Conservation (phyloP, 1,140 invertebrate genomes). For the Drosophila lacertosa region DNA sequence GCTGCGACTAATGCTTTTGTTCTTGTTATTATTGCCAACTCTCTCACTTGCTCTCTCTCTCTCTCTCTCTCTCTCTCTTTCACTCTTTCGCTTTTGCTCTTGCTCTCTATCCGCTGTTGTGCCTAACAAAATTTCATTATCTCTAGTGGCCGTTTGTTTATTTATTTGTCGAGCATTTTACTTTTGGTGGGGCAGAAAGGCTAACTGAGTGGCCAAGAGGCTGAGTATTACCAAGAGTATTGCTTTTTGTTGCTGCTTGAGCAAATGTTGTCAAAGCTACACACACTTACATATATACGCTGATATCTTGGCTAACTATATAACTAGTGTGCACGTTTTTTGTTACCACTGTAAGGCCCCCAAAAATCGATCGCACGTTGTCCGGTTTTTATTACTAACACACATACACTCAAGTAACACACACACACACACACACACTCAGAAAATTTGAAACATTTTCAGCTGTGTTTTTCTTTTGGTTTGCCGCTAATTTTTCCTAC, state of each 20-base stretch:
- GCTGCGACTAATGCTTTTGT: no score
- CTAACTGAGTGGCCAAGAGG: not conserved
- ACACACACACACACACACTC: constrained; percentile 12
- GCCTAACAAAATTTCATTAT: constrained; percentile 70
- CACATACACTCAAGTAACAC: constrained; percentile 16
- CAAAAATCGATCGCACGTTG: constrained; percentile 76
- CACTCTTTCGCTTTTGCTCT: constrained; percentile 13
- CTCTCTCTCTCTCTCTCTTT: not conserved
- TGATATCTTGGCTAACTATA: constrained; percentile 6
- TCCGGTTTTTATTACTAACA: constrained; percentile 50
- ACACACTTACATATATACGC: not conserved
- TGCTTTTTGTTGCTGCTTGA: constrained; percentile 6
- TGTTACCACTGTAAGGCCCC: constrained; percentile 36
- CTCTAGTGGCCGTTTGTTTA: constrained; percentile 73
- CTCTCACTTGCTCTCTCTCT: not conserved
- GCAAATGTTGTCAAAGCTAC: constrained; percentile 28
- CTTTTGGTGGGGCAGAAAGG: constrained; percentile 6
- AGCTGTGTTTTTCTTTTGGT: constrained; percentile 71
- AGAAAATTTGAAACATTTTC: constrained; percentile 22
- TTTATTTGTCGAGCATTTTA: constrained; percentile 62
- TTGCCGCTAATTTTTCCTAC: constrained; percentile 22
- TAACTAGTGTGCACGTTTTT: constrained; percentile 8
- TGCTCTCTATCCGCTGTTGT: constrained; percentile 41
- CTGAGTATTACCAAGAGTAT: not conserved
- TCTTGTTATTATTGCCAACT: constrained; percentile 3